These are phyloP conservation scores for Coregonus sp. DNA, from an alignment of 2,797 vertebrate species.

Conservation along the genomic window DNA sequence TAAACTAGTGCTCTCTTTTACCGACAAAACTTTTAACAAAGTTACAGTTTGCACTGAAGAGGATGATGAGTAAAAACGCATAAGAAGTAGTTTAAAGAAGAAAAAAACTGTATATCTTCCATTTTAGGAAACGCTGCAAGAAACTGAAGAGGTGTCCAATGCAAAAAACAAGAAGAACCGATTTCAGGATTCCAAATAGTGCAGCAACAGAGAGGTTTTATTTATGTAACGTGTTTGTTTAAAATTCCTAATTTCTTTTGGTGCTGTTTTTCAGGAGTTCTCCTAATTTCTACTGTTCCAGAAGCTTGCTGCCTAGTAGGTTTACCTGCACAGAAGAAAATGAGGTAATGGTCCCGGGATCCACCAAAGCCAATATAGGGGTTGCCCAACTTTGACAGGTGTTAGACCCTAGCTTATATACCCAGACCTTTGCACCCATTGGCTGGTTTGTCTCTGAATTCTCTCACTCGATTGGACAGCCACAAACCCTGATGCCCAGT, in stretches of 20 bases:
- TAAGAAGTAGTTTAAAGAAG: background rate
- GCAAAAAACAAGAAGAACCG: background rate
- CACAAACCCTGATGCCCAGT: constrained; percentile 34
- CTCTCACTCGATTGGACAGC: constrained; percentile 66
- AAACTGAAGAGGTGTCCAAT: background rate
- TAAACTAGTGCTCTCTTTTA: background rate
- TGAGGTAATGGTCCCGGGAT: constrained; percentile 81
- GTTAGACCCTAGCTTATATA: constrained; percentile 75
- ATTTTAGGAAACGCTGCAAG: constrained; percentile 32
- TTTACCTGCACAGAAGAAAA: constrained; percentile 80
- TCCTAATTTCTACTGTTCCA: constrained; percentile 18
- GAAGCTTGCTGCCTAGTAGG: constrained; percentile 7
- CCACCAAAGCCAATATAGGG: constrained; percentile 76
- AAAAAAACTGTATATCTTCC: constrained; percentile 20
- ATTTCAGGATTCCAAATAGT: constrained; percentile 16
- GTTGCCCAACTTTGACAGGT: constrained; percentile 78
- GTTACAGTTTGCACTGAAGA: background rate
- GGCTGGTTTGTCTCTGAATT: constrained; percentile 48
- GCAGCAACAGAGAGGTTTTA: constrained; percentile 7
- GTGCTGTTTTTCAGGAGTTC: constrained; percentile 13
- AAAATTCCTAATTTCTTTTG: constrained; percentile 4
- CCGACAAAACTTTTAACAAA: no score
- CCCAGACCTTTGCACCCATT: constrained; percentile 64
- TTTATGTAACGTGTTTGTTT: background rate
- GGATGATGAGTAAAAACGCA: background rate